Base-by-base conservation (phyloP, 2,797 vertebrate species). In the Psittacula derbiana region DNA sequence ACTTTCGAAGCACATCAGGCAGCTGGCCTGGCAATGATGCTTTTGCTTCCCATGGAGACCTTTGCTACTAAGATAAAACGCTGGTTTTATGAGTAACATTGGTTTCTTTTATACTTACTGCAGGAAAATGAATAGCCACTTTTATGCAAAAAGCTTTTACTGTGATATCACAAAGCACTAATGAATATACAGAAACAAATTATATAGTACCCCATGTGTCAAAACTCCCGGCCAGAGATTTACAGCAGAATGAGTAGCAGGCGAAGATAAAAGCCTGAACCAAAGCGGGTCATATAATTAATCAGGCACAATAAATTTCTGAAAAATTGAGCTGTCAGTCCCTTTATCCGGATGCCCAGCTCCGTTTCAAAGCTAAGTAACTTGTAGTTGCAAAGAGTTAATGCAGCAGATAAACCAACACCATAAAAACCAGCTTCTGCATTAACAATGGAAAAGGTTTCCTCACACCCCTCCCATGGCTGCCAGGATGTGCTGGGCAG, bases 41-140 rank as follows among this genome's bases (percentile, higher is more conserved):
- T 23, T 40, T 30, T 60, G 38, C 80, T 90, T 88, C 85, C 91
- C 57, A 4, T 2, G 4, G 70, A 75, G 80, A 46, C 31, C 17
- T n/a, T 85, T 17, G 44, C 71, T 82, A 11, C 81, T 83, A 49
- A 88, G 91, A 92, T 74, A 50, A 94, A 78, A 72, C 67, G 74
- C 62, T 80, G 7, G 23, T 78, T 92, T 94, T 90, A 74, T 33
- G 65, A 53, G 23, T 30, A 88, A 36, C 49, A 10, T 61, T 67
- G 84, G 71, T 70, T 46, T 41, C 71, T 92, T 90, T 84, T 67
- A 67, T 15, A 14, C 64, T 94, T 60, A 30, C 41, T 49, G 46
- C 44, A 2, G 21, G 85, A 80, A 93, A 96, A 96, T 78, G 85
- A 96, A 96, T 80, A 83, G 95, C 85, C 18, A 52, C 87, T 83